Percentiles rank a stretch among this genome's conserved stretches.
phyloP scores from a whole-genome alignment of 2,113 vertebrate species.

The Oreochromis niloticus region DNA sequence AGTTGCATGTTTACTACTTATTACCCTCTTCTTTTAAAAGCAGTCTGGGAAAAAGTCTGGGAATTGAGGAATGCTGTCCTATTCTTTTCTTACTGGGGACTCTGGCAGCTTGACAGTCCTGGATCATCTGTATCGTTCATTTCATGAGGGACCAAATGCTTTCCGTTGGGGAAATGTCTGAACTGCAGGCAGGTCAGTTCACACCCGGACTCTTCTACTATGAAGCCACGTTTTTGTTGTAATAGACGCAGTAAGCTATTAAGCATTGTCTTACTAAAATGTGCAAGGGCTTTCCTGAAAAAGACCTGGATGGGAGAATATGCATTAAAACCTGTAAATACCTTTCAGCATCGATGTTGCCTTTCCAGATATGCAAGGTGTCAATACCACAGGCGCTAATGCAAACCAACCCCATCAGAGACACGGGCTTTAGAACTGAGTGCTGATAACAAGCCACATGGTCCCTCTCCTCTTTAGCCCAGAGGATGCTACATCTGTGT shows the following conservation, averaged over 20 bases:
- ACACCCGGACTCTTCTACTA: not conserved
- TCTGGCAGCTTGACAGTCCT: not conserved
- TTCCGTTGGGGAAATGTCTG: not conserved
- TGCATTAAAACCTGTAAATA: not conserved
- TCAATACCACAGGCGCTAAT: not conserved
- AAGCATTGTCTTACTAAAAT: not conserved
- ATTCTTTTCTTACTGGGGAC: not conserved
- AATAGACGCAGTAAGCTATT: not conserved
- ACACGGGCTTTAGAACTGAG: not conserved
- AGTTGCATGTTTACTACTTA: not conserved
- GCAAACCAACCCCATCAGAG: not conserved
- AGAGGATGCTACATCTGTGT: not conserved
- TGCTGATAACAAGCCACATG: not conserved
- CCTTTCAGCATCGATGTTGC: not conserved
- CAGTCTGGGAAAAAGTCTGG: not conserved
- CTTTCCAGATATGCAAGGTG: not conserved
- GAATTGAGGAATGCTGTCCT: not conserved
- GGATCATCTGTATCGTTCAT: rapidly evolving
- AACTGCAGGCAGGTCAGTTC: not conserved
- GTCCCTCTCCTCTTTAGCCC: not conserved
- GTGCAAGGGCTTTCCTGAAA: not conserved
- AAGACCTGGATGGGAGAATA: not conserved
- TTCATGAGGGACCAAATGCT: not conserved
- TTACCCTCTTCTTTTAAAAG: not conserved
- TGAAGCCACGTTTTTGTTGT: not conserved